phyloP scores from a whole-genome alignment of 2,888 invertebrate species.

The Orthosia gracilis region DNA sequence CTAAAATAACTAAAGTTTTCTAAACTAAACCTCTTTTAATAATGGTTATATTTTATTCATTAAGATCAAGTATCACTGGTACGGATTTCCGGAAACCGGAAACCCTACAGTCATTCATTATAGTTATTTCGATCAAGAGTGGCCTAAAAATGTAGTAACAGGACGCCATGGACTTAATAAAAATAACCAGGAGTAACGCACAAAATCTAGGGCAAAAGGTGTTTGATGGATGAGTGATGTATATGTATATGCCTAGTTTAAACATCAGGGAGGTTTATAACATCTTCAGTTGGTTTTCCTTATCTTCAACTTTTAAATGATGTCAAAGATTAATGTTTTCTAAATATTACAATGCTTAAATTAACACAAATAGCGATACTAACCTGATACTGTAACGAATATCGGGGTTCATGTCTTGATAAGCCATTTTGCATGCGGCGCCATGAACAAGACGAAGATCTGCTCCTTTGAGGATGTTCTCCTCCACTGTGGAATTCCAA shows the following conservation, averaged over 20 bases:
- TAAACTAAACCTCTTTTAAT: background rate
- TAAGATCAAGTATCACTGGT: too few species aligned
- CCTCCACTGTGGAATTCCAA: conserved; percentile 72
- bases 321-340: conserved; percentile 42
- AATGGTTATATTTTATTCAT: background rate
- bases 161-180: too few species aligned
- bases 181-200: too few species aligned
- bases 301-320: conserved; percentile 30
- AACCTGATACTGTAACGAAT: conserved; percentile 86
- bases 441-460: conserved; percentile 85
- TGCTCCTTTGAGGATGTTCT: conserved; percentile 78
- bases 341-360: conserved; percentile 23
- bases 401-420: conserved; percentile 82
- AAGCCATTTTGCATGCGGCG: conserved; percentile 77
- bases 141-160: conserved; percentile 20
- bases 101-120: background rate
- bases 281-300: conserved; percentile 3
- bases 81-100: too few species aligned
- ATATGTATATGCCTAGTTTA: background rate
- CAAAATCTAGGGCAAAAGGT: conserved; percentile 27
- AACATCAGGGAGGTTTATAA: background rate
- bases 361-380: conserved; percentile 11
- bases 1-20: background rate
- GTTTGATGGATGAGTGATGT: conserved; percentile 6
- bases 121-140: conserved; percentile 23